phyloP scores from a whole-genome alignment of 2,113 vertebrate genomes.

The Sinocyclocheilus maitianheensis region DNA sequence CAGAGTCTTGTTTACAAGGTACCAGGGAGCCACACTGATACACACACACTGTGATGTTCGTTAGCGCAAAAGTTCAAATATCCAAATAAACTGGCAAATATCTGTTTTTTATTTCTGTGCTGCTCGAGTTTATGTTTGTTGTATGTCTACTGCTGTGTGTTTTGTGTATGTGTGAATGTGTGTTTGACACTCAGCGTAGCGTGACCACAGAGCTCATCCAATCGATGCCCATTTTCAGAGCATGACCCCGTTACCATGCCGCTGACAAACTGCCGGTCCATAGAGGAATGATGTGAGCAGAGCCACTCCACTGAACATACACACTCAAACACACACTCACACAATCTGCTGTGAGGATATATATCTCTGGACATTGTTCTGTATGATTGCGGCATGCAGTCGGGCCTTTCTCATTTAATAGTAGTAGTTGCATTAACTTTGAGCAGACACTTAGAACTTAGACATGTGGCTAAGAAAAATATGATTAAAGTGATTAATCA shows the following conservation, averaged over 20 bases:
- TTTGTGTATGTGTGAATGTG: not conserved
- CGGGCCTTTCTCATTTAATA: not conserved
- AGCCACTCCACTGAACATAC: constrained; percentile 24
- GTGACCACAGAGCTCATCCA: constrained; percentile 53
- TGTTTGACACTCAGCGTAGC: constrained; percentile 47
- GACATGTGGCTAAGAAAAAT: not conserved
- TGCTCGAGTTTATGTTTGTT: not conserved
- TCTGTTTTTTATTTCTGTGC: not conserved
- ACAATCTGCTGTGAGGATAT: constrained; percentile 21
- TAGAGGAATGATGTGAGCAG: constrained; percentile 38
- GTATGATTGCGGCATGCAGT: not conserved
- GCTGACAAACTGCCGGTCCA: constrained; percentile 44
- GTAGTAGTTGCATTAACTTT: not conserved
- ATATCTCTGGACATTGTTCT: not conserved
- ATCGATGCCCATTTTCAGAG: constrained; percentile 57
- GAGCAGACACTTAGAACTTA: not conserved
- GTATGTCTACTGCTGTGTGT: constrained; percentile 14
- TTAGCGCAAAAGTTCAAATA: not conserved
- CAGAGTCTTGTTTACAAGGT: constrained; percentile 13
- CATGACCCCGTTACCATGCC: constrained; percentile 55
- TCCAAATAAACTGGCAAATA: not conserved
- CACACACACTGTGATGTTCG: not conserved
- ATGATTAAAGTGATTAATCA: not conserved
- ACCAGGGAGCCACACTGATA: not conserved
- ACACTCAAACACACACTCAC: constrained; percentile 24